Base-by-base conservation (phyloP, 1,140 invertebrate species). In the Ceratina australensis region DNA sequence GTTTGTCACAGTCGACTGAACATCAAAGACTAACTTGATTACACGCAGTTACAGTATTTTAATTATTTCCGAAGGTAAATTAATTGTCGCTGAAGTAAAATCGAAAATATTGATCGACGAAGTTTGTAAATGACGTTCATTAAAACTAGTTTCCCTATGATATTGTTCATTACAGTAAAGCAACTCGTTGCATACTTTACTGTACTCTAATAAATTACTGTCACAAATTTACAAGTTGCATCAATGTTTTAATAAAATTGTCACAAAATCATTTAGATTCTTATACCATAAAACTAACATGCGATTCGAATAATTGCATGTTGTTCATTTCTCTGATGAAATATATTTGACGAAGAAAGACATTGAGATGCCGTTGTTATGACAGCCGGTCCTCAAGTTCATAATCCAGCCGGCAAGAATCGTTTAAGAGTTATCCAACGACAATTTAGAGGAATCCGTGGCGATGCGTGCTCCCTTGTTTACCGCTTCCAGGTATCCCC, bases 401-500 rank as follows among this genome's bases (percentile, higher is more conserved):
- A 60, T 60, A 47, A 76, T 76, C 60, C 68, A 49, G n/a, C 42
- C 52, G 52, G 54, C 57, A 57, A 61, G 18, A 28, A 63, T 52
- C 28, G 47, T 24, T 63, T 20, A 71, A 42, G 50, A 71, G 26
- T 52, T 13, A 47, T 50, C 20, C 20, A 10, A 28, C 54, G 71
- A 61, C 49, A 57, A 78, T 57, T 72, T 47, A 28, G 64, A 72
- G 61, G 60, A 78, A 72, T 75, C 26, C 71, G n/a, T 15, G 26
- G 61, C 15, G 64, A 74, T 54, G 42, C 42, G 22, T 68, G 50
- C 54, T 64, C 71, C 49, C 63, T 79, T 79, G 77, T 74, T 79
- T 79, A 79, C 77, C 54, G 63, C 26, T 57, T 64, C 61, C 24
- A 67, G 49, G 63, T 26, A 79, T 74, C 68, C 75, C 68, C 64